Evolutionary conservation across 2,797 vertebrate genomes (phyloP).

Genomic region (Tolypeutes matacus): DNA sequence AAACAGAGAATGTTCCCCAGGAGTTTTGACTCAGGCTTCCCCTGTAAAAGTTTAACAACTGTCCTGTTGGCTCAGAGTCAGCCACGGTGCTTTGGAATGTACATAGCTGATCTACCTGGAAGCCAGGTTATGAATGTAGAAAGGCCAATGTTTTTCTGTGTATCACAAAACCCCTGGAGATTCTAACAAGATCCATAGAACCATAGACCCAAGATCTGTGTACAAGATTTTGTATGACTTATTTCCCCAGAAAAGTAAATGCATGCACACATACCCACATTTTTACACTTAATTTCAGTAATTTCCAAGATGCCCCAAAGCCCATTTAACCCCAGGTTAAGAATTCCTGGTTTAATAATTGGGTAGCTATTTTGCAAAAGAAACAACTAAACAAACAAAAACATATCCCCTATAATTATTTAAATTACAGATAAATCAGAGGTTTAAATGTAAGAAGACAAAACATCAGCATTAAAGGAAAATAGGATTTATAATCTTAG

Average conservation of each 20-base stretch:
- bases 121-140: neutral
- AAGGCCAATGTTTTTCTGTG: neutral
- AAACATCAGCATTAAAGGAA: neutral
- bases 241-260: neutral
- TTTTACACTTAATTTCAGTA: conserved; percentile 54
- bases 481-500: conserved; percentile 8
- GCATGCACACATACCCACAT: neutral
- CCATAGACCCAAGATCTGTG: too few species aligned
- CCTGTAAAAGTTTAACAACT: neutral
- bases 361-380: conserved; percentile 29
- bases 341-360: conserved; percentile 28
- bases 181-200: neutral
- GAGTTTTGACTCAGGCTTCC: neutral
- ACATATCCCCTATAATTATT: neutral
- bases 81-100: too few species aligned
- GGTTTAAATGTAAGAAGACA: conserved; percentile 30
- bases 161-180: neutral
- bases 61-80: neutral
- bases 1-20: neutral
- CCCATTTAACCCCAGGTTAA: conserved; percentile 17
- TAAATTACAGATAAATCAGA: conserved; percentile 40
- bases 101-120: neutral
- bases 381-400: neutral
- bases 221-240: too few species aligned
- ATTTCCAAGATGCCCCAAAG: conserved; percentile 22